Percentiles rank a stretch among this genome's conserved stretches.
Evolutionary conservation across 2,888 invertebrate species (phyloP).

Genomic region (Furcula furcula): DNA sequence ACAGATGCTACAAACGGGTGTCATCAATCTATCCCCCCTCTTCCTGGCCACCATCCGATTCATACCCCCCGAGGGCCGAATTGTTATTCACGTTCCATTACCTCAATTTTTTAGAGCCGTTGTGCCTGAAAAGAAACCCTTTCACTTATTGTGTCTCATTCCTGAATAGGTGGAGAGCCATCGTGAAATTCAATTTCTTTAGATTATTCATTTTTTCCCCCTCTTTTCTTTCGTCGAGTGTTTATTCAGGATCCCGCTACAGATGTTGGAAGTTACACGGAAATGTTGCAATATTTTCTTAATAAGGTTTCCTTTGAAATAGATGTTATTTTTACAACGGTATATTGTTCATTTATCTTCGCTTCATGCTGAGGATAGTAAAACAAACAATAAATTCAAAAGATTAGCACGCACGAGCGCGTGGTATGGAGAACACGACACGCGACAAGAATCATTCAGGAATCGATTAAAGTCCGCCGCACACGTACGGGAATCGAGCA

Average conservation of each 20-base stretch:
- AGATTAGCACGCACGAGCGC: constrained; percentile 35
- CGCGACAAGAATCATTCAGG: constrained; percentile 57
- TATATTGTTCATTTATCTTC: constrained; percentile 7
- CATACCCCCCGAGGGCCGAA: constrained; percentile 56
- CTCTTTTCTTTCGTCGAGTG: constrained; percentile 23
- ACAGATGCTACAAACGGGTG: constrained; percentile 80
- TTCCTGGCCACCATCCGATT: constrained; percentile 33
- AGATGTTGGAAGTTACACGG: constrained; percentile 35
- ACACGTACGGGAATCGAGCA: constrained; percentile 64
- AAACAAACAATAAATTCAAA: constrained; percentile 37
- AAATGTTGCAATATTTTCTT: constrained; percentile 19
- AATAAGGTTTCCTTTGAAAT: constrained; percentile 9
- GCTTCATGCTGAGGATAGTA: constrained; percentile 14
- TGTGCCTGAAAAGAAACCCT: constrained; percentile 75
- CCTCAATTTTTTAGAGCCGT: constrained; percentile 78
- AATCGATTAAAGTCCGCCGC: constrained; percentile 65
- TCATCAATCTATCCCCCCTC: constrained; percentile 71
- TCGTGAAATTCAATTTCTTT: constrained; percentile 68
- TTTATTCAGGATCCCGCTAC: constrained; percentile 31
- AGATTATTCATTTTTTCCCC: constrained; percentile 55
- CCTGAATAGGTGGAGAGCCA: constrained; percentile 63
- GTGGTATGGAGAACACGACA: constrained; percentile 32
- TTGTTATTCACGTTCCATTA: constrained; percentile 81
- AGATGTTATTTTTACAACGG: constrained; percentile 1
- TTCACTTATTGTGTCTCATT: constrained; percentile 75